Evolutionary conservation across 2,888 invertebrate genomes (phyloP).

Genomic region (Rhagophthalmus giganteus): DNA sequence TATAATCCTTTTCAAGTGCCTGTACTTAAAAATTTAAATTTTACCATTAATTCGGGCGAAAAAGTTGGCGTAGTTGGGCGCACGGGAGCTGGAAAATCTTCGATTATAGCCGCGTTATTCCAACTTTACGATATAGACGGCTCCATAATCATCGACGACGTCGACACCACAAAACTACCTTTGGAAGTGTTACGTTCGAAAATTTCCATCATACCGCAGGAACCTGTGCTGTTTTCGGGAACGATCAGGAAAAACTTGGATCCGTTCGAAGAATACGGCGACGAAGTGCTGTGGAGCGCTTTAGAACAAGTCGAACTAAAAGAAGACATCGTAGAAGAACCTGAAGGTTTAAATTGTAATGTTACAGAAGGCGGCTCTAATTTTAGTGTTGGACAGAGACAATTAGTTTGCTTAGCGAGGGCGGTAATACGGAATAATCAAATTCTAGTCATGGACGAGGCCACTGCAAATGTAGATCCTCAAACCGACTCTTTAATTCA

Average conservation of each 20-base stretch:
- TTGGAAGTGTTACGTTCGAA: constrained; percentile 75
- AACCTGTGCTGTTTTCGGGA: constrained; percentile 85
- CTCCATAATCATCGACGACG: constrained; percentile 76
- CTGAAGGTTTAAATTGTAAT: constrained; percentile 59
- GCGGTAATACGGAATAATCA: constrained; percentile 57
- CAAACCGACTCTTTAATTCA: constrained; percentile 74
- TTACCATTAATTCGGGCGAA: constrained; percentile 68
- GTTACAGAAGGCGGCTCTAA: constrained; percentile 67
- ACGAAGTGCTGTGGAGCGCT: constrained; percentile 78
- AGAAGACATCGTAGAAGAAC: constrained; percentile 54
- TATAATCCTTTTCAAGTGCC: constrained; percentile 73
- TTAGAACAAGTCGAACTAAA: constrained; percentile 58
- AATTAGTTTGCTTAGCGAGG: constrained; percentile 70
- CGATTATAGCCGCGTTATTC: constrained; percentile 76
- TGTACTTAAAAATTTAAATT: constrained; percentile 74
- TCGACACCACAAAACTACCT: constrained; percentile 71
- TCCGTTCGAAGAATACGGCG: constrained; percentile 80
- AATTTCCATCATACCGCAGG: constrained; percentile 84
- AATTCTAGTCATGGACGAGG: constrained; percentile 61
- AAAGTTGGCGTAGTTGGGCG: constrained; percentile 76
- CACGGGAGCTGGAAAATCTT: constrained; percentile 84
- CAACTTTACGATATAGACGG: constrained; percentile 80
- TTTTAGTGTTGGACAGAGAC: constrained; percentile 59
- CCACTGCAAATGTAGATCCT: constrained; percentile 78
- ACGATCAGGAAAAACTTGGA: constrained; percentile 86